Conservation (phyloP, 2,888 invertebrate genomes). For the Aphidius colemani region DNA sequence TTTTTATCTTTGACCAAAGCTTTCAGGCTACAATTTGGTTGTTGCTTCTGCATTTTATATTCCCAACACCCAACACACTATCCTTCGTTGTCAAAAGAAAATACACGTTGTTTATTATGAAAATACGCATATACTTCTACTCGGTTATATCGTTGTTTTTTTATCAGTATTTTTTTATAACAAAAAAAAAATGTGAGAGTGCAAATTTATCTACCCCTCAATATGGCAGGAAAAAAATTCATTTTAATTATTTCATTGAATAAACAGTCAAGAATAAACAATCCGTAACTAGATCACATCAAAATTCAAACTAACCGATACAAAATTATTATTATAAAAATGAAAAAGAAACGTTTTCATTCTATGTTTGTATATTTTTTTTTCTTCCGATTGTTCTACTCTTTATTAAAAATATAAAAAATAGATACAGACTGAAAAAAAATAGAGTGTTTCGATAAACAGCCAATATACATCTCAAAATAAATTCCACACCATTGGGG, state of each 20-base stretch:
- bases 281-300: too few species aligned
- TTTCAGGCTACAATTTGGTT: slow-evolving; percentile 17
- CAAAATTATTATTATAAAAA: too few species aligned
- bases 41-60: slow-evolving; percentile 23
- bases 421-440: slow-evolving; percentile 23
- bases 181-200: too few species aligned
- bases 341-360: too few species aligned
- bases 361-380: too few species aligned
- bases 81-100: slow-evolving; percentile 48
- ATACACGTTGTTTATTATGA: slow-evolving; percentile 36
- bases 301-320: too few species aligned
- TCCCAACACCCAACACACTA: slow-evolving; percentile 33
- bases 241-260: slow-evolving; percentile 26
- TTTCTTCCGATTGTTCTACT: too few species aligned
- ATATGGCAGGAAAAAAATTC: slow-evolving; percentile 26
- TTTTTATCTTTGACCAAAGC: slow-evolving; percentile 23
- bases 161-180: too few species aligned
- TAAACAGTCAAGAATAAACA: not conserved
- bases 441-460: slow-evolving; percentile 45
- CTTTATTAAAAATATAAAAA: not conserved
- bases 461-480: slow-evolving; percentile 41
- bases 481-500: slow-evolving; percentile 35
- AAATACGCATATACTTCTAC: too few species aligned
- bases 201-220: slow-evolving; percentile 14
- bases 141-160: too few species aligned